Evolutionary conservation across 1,140 invertebrate genomes (phyloP), one percentile per base, ranked within the genome.

Genomic region (Oncopodura yosiiana): DNA sequence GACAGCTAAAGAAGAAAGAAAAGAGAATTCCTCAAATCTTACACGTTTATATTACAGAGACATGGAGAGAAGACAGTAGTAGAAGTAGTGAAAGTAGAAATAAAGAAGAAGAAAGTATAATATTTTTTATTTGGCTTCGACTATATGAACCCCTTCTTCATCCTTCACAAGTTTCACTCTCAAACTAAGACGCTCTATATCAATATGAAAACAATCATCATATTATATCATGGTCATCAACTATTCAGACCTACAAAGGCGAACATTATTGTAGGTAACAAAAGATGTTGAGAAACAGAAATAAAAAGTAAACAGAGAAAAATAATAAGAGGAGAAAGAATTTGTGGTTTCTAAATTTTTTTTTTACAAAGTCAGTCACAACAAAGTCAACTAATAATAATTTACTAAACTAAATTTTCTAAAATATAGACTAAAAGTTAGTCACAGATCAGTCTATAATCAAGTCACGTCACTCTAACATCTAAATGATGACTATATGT

Each of bases 71-170:
- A n/a, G n/a, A n/a, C n/a, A n/a, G n/a, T n/a, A n/a, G n/a, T n/a
- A n/a, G n/a, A n/a, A n/a, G n/a, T n/a, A n/a, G n/a, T n/a, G n/a
- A n/a, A n/a, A n/a, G n/a, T n/a, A n/a, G n/a, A n/a, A n/a, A n/a
- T n/a, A n/a, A n/a, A n/a, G n/a, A n/a, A n/a, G n/a, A n/a, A n/a
- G n/a, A n/a, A n/a, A n/a, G n/a, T n/a, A n/a, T n/a, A n/a, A 8
- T 21, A 21, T 49, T 44, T 18, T 46, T 60, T 49, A 60, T 52
- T 60, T 56, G 8, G 58, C 49, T 50, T 52, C 58, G 37, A 60
- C 38, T 38, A 60, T 60, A 30, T 60, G 53, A 37, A 60, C 48
- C 38, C 48, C 58, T 27, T 52, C 53, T 21, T 18, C 16, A 41
- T 49, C 58, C 44, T 56, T 52, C 32, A 19, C 48, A 29, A 60